These are phyloP conservation scores for Characodon lateralis DNA, from an alignment of 2,797 vertebrate species.

Conservation along the genomic window DNA sequence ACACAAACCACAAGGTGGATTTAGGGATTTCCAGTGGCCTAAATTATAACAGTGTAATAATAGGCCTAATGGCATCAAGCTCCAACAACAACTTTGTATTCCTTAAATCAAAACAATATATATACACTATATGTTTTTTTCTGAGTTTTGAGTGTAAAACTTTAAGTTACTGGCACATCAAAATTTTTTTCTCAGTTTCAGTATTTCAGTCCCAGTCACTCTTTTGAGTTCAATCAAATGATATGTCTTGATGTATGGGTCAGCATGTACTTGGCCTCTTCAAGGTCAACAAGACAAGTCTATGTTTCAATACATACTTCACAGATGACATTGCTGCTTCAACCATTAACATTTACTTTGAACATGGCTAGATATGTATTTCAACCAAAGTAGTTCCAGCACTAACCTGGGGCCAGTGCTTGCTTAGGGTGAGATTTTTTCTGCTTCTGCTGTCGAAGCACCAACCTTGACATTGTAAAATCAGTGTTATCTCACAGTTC, in stretches of 20 bases:
- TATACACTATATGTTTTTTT: constrained; percentile 15
- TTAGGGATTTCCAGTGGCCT: not conserved
- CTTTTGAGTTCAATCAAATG: constrained; percentile 77
- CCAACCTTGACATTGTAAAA: no score
- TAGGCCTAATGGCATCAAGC: not conserved
- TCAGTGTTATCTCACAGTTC: no score
- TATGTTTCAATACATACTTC: constrained; percentile 70
- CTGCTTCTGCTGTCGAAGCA: no score
- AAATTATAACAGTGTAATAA: no score
- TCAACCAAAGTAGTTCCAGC: not conserved
- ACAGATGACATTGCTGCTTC: constrained; percentile 50
- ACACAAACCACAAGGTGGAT: not conserved
- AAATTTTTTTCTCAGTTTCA: constrained; percentile 54
- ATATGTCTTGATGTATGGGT: constrained; percentile 69
- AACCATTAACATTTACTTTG: constrained; percentile 65
- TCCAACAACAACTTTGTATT: not conserved
- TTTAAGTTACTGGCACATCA: constrained; percentile 67
- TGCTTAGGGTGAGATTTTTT: no score
- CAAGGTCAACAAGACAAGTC: constrained; percentile 70
- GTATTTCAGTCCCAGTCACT: constrained; percentile 69
- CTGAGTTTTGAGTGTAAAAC: constrained; percentile 66
- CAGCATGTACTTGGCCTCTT: constrained; percentile 64
- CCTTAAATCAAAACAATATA: no score
- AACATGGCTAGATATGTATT: constrained; percentile 46
- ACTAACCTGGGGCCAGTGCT: not conserved